Conservation (phyloP, 2,888 invertebrate genomes). For the Watsonalla cultraria region DNA sequence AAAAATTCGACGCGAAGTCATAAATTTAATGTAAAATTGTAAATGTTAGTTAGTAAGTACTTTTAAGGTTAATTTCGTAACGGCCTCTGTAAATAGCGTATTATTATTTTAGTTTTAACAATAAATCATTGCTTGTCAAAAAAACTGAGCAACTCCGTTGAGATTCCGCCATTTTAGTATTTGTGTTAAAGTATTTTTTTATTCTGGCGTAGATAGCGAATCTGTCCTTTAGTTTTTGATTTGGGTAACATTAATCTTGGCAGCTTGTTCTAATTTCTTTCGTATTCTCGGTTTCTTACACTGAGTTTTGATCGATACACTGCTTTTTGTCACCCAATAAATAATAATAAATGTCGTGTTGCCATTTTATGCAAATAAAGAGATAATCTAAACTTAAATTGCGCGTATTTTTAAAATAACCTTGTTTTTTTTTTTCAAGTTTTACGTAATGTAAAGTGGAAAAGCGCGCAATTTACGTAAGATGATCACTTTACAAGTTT, state of each 20-base stretch:
- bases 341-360: neutral
- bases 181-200: conserved; percentile 3
- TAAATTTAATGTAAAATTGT: conserved; percentile 58
- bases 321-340: too few species aligned
- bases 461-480: too few species aligned
- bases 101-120: conserved; percentile 44
- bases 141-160: conserved; percentile 27
- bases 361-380: neutral
- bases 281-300: too few species aligned
- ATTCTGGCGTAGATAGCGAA: too few species aligned
- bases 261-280: too few species aligned
- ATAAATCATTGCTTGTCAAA: conserved; percentile 27
- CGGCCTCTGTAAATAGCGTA: conserved; percentile 70
- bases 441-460: too few species aligned
- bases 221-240: conserved; percentile 6
- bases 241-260: conserved; percentile 2
- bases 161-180: conserved; percentile 30
- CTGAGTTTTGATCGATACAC: neutral
- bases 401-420: neutral
- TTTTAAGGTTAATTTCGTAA: conserved; percentile 38
- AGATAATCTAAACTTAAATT: neutral
- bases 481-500: too few species aligned
- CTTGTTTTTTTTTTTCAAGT: neutral
- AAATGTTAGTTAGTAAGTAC: conserved; percentile 58
- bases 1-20: conserved; percentile 7